Conservation (phyloP, 2,113 vertebrate species). For the Cottus gobio region DNA sequence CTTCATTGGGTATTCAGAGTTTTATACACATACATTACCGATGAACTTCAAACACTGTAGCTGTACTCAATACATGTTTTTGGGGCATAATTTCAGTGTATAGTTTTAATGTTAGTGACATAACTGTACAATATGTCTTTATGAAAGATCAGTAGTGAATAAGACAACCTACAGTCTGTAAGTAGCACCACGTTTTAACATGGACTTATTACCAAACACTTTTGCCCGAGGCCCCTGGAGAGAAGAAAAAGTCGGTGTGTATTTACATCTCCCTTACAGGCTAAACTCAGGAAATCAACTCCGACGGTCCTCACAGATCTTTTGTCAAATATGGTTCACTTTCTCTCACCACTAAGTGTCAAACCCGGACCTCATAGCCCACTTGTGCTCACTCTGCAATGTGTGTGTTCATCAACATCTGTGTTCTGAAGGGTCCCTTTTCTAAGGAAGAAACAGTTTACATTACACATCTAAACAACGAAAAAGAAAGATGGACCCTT, state of each 20-base stretch:
- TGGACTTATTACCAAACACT: neutral
- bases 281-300: slow-evolving; percentile 15
- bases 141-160: neutral
- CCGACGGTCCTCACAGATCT: slow-evolving; percentile 31
- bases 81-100: no score
- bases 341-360: slow-evolving; percentile 1
- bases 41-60: no score
- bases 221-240: neutral
- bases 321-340: slow-evolving; percentile 14
- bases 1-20: no score
- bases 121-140: neutral
- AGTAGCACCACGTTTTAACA: neutral
- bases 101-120: no score
- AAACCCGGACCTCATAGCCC: neutral
- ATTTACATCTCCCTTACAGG: neutral
- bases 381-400: neutral
- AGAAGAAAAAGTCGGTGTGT: slow-evolving; percentile 10
- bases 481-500: slow-evolving; percentile 14
- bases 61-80: no score
- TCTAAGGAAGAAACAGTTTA: slow-evolving; percentile 20
- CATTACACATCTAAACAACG: slow-evolving; percentile 20
- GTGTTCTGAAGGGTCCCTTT: neutral
- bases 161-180: neutral
- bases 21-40: no score
- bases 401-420: slow-evolving; percentile 26